Conservation (phyloP, 2,113 vertebrate genomes). For the Prietella phreatophila region DNA sequence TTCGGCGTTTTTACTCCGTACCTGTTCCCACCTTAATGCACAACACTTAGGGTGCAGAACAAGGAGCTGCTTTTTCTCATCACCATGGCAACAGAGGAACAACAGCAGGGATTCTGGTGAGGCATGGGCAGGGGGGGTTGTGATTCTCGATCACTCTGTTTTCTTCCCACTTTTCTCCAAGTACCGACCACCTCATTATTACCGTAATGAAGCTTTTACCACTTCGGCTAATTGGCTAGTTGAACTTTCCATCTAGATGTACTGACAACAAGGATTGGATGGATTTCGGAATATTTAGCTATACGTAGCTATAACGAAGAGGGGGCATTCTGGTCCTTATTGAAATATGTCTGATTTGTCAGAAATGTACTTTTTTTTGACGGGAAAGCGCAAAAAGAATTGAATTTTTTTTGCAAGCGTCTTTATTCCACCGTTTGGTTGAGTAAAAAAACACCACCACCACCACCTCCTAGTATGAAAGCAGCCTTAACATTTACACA, state of each 20-base stretch:
- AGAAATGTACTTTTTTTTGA: not conserved
- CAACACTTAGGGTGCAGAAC: slow-evolving; percentile 62
- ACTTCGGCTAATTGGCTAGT: not conserved
- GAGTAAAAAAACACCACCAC: not conserved
- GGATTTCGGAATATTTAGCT: not conserved
- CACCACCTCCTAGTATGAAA: not conserved
- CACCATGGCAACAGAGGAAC: slow-evolving; percentile 83
- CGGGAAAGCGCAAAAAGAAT: not conserved
- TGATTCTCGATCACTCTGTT: slow-evolving; percentile 49
- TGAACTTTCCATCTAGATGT: not conserved
- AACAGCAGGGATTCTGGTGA: slow-evolving; percentile 75
- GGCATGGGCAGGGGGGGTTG: slow-evolving; percentile 45
- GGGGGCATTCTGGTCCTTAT: not conserved
- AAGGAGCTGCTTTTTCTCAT: slow-evolving; percentile 64
- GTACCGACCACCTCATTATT: not conserved
- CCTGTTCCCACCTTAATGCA: slow-evolving; percentile 1
- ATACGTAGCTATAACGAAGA: not conserved
- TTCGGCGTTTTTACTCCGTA: not conserved
- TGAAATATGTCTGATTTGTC: not conserved
- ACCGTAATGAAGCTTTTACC: not conserved
- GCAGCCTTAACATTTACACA: not conserved
- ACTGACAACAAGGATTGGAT: not conserved
- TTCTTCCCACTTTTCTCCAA: slow-evolving; percentile 6
- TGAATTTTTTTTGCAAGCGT: not conserved
- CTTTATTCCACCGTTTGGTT: not conserved